phyloP scores from a whole-genome alignment of 2,888 invertebrate species.

The Himalopsyche japonica region DNA sequence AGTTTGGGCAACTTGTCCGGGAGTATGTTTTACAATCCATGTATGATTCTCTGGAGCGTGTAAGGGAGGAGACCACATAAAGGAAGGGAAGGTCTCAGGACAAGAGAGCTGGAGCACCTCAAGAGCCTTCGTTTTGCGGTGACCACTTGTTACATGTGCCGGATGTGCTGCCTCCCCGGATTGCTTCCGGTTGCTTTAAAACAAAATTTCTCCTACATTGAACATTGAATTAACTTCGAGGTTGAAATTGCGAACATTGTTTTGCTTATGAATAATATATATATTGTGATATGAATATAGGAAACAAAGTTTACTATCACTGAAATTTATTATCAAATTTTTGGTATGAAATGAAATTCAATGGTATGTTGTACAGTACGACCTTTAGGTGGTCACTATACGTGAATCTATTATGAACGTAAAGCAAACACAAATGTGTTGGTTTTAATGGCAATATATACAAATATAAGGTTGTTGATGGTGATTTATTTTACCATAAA shows the following conservation, averaged over 20 bases:
- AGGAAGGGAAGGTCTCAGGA: not conserved
- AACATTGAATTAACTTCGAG: not conserved
- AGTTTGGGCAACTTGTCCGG: not conserved
- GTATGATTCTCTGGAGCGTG: not conserved
- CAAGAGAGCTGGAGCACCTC: conserved; percentile 11
- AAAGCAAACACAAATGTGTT: too few species aligned
- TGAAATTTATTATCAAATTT: too few species aligned
- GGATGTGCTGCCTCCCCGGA: conserved; percentile 9
- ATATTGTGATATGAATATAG: not conserved
- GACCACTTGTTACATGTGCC: conserved; percentile 33
- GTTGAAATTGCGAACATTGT: not conserved
- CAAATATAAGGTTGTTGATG: too few species aligned
- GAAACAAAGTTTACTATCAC: too few species aligned
- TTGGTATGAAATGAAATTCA: too few species aligned
- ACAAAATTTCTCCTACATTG: not conserved
- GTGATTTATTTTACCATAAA: too few species aligned
- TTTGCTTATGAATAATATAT: not conserved
- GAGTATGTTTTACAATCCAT: conserved; percentile 2
- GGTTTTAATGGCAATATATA: too few species aligned
- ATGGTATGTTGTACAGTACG: too few species aligned
- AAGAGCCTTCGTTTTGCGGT: conserved; percentile 30
- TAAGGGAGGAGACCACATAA: conserved; percentile 9
- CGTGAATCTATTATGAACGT: too few species aligned
- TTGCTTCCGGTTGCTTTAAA: not conserved
- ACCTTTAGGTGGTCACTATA: too few species aligned